A percentile compares a stretch with the other conserved stretches of the same genome.
Conservation (phyloP, 2,888 invertebrate genomes). For the Volucella inanis region DNA sequence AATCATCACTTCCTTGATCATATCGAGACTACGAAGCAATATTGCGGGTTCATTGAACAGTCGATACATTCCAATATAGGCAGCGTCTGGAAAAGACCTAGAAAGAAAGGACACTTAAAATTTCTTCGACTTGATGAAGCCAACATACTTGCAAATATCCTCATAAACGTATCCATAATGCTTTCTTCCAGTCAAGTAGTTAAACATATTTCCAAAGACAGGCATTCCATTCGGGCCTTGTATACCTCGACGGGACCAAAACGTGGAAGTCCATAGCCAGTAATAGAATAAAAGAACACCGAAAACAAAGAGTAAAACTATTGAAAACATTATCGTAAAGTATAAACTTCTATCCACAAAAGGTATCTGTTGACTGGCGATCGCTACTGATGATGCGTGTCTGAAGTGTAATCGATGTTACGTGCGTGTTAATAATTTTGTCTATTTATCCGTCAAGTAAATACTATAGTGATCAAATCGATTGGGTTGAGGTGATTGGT, state of each 20-base stretch:
- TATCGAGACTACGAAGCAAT: constrained; percentile 76
- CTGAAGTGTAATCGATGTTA: background rate
- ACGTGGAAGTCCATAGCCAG: constrained; percentile 74
- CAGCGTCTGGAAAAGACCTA: constrained; percentile 75
- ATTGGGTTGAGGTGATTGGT: background rate
- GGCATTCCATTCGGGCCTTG: constrained; percentile 77
- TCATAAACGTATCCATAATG: constrained; percentile 79
- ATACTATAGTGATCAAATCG: background rate
- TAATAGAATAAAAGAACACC: constrained; percentile 21
- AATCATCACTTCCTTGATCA: constrained; percentile 78
- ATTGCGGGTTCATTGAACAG: constrained; percentile 78
- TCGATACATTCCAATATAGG: constrained; percentile 78
- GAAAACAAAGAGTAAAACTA: constrained; percentile 18
- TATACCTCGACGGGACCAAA: constrained; percentile 77
- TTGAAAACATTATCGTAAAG: constrained; percentile 17
- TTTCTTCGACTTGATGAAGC: background rate
- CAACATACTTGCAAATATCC: constrained; percentile 77
- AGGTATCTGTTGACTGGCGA: constrained; percentile 21
- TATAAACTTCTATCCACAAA: constrained; percentile 5
- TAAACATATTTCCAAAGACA: constrained; percentile 78
- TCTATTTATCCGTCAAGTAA: constrained; percentile 2
- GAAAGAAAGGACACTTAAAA: background rate
- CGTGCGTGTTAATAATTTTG: constrained; percentile 25
- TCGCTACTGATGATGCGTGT: background rate
- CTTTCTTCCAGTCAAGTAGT: constrained; percentile 75